Evolutionary conservation across 2,797 vertebrate genomes (phyloP).

Genomic region (Steatocranus sp.): DNA sequence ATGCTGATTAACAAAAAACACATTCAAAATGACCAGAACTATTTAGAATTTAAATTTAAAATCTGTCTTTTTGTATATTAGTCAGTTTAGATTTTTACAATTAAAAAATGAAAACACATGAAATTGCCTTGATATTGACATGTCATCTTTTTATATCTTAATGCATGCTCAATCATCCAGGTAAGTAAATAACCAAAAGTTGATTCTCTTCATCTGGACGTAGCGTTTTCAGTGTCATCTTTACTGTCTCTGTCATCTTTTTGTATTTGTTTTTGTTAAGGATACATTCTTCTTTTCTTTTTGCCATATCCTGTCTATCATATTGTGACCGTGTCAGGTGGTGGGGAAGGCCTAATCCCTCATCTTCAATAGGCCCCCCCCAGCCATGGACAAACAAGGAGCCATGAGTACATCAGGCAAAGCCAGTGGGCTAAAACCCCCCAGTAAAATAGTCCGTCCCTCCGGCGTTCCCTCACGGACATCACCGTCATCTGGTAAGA

Average conservation of each 20-base stretch:
- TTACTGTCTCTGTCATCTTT: not conserved
- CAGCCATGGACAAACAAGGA: conserved; percentile 29
- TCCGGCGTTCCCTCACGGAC: conserved; percentile 73
- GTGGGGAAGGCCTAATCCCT: conserved; percentile 50
- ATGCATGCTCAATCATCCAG: not conserved
- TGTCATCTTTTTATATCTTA: not conserved
- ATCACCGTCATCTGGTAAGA: conserved; percentile 70
- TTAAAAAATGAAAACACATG: not conserved
- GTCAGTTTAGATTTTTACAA: not conserved
- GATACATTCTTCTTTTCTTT: not conserved
- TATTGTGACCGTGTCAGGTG: conserved; percentile 12
- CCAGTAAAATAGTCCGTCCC: conserved; percentile 87
- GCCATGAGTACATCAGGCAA: conserved; percentile 83
- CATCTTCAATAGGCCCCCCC: not conserved
- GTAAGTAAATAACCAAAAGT: not conserved
- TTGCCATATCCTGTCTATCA: conserved; percentile 20
- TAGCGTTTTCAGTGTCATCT: not conserved
- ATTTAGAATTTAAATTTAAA: not conserved
- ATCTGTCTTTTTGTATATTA: not conserved
- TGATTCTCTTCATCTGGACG: not conserved
- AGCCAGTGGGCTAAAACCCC: conserved; percentile 91
- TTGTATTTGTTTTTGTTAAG: not conserved
- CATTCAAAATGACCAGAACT: not conserved
- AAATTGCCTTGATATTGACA: not conserved
- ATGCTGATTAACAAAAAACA: not conserved